These are phyloP conservation scores for Himantopus leucocephalus DNA, from an alignment of 2,113 vertebrate species.

Conservation along the genomic window DNA sequence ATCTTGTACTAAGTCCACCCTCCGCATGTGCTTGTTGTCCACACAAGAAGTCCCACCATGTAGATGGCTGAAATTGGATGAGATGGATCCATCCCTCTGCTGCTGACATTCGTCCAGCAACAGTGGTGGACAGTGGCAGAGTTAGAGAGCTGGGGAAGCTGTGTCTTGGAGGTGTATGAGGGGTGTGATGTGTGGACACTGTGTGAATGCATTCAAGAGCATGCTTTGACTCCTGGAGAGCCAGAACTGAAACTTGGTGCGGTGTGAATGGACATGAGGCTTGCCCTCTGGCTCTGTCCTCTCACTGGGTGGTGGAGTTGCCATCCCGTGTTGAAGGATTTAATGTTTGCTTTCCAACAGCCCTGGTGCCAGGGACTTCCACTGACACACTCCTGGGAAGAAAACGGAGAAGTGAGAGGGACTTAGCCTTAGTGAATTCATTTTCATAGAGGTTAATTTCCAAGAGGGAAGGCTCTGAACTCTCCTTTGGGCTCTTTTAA, in stretches of 20 bases:
- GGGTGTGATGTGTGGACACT: background rate
- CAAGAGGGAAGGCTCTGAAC: background rate
- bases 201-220: background rate
- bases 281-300: background rate
- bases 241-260: fast-evolving
- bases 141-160: background rate
- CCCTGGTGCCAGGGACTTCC: background rate
- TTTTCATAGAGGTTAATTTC: conserved; percentile 2
- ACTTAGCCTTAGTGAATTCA: background rate
- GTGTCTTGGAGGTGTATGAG: background rate
- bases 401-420: background rate
- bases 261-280: background rate
- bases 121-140: background rate
- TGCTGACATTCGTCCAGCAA: background rate
- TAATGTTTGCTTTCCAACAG: background rate
- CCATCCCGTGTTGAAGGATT: background rate
- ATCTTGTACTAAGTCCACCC: background rate
- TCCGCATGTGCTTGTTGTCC: fast-evolving
- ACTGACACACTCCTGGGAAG: background rate
- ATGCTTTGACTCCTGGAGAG: background rate
- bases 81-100: background rate
- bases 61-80: background rate
- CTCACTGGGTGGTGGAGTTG: background rate
- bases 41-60: background rate
- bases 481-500: background rate